phyloP scores from a whole-genome alignment of 2,113 vertebrate species.

The Lonchura striata region DNA sequence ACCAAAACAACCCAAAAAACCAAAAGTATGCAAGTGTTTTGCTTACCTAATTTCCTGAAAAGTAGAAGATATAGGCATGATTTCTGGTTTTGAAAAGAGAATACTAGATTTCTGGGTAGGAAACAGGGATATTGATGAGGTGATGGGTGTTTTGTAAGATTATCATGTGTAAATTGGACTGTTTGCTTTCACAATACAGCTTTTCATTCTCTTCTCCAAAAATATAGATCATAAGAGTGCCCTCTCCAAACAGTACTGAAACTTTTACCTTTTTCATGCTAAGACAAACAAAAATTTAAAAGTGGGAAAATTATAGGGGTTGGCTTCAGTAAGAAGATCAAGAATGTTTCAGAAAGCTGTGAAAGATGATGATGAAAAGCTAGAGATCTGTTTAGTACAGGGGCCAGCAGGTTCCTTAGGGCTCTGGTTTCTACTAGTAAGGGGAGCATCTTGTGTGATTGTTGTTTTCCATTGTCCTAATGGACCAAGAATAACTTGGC shows the following conservation, averaged over 20 bases:
- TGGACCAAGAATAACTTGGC: neutral
- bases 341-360: neutral
- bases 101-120: neutral
- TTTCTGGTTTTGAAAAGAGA: neutral
- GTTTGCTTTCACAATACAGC: neutral
- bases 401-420: neutral
- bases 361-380: neutral
- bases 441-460: neutral
- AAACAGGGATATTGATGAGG: neutral
- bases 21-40: neutral
- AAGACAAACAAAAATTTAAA: neutral
- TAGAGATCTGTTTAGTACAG: neutral
- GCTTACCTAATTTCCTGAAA: neutral
- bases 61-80: accelerated
- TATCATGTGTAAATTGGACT: neutral
- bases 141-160: neutral
- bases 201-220: neutral
- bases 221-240: neutral
- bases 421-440: neutral
- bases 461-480: neutral
- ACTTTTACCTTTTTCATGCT: neutral
- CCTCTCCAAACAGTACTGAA: neutral
- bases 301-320: neutral
- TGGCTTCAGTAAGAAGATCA: neutral
- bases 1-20: neutral